phyloP scores from a whole-genome alignment of 2,888 invertebrate genomes.

The Holacanthella duospinosa region DNA sequence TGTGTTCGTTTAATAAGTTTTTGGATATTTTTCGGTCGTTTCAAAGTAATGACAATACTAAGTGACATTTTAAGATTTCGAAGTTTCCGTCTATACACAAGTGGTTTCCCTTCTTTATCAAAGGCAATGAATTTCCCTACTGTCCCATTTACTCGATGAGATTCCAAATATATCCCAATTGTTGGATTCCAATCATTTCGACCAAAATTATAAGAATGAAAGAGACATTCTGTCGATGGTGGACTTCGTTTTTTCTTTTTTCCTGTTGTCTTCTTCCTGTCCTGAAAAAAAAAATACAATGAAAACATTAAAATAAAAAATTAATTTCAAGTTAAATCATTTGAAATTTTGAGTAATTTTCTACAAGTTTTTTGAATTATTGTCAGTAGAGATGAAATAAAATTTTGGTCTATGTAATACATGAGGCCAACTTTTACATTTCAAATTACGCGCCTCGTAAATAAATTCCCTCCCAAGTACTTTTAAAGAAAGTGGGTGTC shows the following conservation, averaged over 20 bases:
- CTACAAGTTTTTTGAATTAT: too few species aligned
- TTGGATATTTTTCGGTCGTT: neutral
- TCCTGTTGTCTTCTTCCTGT: too few species aligned
- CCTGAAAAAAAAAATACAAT: neutral
- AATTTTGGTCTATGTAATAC: too few species aligned
- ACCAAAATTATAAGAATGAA: neutral
- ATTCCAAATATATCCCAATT: neutral
- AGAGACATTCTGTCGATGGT: neutral
- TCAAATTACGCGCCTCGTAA: too few species aligned
- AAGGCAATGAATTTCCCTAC: slow-evolving; percentile 5
- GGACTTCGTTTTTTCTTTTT: neutral
- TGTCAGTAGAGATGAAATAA: too few species aligned
- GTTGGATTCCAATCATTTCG: neutral
- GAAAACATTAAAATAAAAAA: too few species aligned
- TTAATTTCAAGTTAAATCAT: too few species aligned
- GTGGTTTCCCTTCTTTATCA: neutral
- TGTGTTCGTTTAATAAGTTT: neutral
- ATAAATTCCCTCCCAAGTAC: too few species aligned
- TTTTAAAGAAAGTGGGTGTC: too few species aligned
- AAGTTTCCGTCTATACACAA: neutral
- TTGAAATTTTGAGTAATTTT: neutral
- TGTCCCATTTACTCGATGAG: neutral
- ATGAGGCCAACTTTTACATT: too few species aligned
- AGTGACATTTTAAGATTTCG: neutral
- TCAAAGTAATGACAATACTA: neutral